These are phyloP conservation scores for Glaucomys volans DNA, from an alignment of 2,113 vertebrate genomes.

Conservation along the genomic window DNA sequence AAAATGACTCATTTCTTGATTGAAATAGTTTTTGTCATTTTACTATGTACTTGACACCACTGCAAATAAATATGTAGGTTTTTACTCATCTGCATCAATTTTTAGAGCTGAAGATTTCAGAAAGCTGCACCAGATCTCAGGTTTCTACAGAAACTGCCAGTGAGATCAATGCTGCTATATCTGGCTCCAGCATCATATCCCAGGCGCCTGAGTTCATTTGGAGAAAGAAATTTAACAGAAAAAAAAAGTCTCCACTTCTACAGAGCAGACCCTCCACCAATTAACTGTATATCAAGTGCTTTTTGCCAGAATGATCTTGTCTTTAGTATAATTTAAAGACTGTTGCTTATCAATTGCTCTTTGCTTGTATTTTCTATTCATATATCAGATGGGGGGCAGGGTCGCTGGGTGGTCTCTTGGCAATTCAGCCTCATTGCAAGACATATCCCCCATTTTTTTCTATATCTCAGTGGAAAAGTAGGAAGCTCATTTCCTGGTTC, in stretches of 20 bases:
- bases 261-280: neutral
- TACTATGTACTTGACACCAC: neutral
- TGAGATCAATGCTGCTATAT: neutral
- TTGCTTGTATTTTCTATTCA: neutral
- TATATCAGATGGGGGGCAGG: neutral
- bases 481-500: neutral
- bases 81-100: neutral
- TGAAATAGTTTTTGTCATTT: neutral
- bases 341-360: neutral
- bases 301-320: neutral
- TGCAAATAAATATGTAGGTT: neutral
- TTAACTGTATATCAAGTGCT: neutral
- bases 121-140: neutral
- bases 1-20: conserved; percentile 1
- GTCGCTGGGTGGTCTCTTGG: neutral
- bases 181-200: neutral
- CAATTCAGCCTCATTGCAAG: neutral
- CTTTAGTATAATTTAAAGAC: neutral
- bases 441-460: accelerated
- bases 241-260: neutral
- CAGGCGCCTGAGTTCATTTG: neutral
- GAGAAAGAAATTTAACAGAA: conserved; percentile 25
- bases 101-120: conserved; percentile 27
- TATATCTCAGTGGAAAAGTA: neutral
- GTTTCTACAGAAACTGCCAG: neutral